These are phyloP conservation scores for Epirrita christyi DNA, from an alignment of 2,888 invertebrate genomes.

Conservation along the genomic window DNA sequence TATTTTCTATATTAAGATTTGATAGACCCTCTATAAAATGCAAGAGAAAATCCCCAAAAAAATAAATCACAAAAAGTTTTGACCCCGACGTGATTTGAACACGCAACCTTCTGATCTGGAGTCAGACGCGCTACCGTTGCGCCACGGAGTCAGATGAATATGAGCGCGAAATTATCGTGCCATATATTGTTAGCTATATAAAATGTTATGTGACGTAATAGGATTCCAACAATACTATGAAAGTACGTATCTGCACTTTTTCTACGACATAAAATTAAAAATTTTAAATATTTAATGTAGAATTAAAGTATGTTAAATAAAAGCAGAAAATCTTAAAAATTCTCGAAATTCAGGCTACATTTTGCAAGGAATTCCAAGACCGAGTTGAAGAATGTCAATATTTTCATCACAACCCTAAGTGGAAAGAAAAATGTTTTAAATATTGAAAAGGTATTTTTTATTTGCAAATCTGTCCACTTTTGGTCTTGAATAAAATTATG, in stretches of 20 bases:
- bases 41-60: conserved; percentile 1
- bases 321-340: conserved; percentile 12
- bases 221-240: no score
- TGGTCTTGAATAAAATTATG: background rate
- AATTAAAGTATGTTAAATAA: background rate
- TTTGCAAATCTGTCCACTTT: background rate
- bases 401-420: conserved; percentile 16
- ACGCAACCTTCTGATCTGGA: conserved; percentile 99
- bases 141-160: conserved; percentile 90
- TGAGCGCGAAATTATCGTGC: conserved; percentile 8
- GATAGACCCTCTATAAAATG: background rate
- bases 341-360: conserved; percentile 12
- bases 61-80: conserved; percentile 51
- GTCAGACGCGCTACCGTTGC: conserved; percentile 99
- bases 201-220: no score
- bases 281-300: no score
- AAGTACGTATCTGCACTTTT: no score
- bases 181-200: no score
- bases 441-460: background rate
- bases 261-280: no score
- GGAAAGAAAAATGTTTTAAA: background rate
- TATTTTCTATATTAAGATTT: no score
- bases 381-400: conserved; percentile 3
- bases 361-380: conserved; percentile 20
- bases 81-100: conserved; percentile 99